These are phyloP conservation scores for Cololabis saira DNA, from an alignment of 2,113 vertebrate genomes.

Conservation along the genomic window DNA sequence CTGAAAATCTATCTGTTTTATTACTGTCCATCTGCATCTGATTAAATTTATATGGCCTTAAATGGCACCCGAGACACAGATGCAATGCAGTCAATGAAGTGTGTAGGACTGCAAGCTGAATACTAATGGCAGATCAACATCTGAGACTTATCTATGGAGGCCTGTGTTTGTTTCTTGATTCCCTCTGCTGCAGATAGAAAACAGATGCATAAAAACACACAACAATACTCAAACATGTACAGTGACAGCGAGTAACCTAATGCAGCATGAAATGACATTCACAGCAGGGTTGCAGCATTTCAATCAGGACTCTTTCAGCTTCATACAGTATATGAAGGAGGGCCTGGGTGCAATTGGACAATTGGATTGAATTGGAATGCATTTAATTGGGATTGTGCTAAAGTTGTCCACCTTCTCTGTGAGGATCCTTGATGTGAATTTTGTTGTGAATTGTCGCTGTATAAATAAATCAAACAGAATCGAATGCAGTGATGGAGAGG, in stretches of 20 bases:
- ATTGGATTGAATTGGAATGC: not conserved
- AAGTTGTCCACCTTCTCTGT: not conserved
- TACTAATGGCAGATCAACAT: constrained; percentile 15
- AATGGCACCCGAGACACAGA: constrained; percentile 14
- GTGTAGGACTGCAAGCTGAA: not conserved
- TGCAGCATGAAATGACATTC: constrained; percentile 52
- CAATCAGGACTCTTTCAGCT: constrained; percentile 19
- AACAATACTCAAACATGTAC: not conserved
- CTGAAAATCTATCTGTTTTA: not conserved
- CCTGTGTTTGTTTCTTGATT: constrained; percentile 24
- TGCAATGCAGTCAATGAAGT: constrained; percentile 2
- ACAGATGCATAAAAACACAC: not conserved
- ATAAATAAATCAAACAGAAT: too few relatives aligned
- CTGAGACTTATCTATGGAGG: not conserved
- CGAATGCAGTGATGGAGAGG: too few relatives aligned
- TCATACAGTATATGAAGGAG: not conserved
- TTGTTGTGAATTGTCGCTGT: not conserved
- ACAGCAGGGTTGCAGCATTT: constrained; percentile 25
- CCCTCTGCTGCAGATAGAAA: not conserved
- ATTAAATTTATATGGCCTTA: constrained; percentile 39
- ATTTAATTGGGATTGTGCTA: not conserved
- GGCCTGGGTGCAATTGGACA: not conserved
- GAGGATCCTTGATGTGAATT: not conserved
- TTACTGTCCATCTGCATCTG: constrained; percentile 9
- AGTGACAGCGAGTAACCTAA: constrained; percentile 13